A percentile compares a stretch with the other conserved stretches of the same genome.
These are phyloP conservation scores for Eremobia ochroleuca DNA, from an alignment of 2,888 invertebrate species.

Conservation along the genomic window DNA sequence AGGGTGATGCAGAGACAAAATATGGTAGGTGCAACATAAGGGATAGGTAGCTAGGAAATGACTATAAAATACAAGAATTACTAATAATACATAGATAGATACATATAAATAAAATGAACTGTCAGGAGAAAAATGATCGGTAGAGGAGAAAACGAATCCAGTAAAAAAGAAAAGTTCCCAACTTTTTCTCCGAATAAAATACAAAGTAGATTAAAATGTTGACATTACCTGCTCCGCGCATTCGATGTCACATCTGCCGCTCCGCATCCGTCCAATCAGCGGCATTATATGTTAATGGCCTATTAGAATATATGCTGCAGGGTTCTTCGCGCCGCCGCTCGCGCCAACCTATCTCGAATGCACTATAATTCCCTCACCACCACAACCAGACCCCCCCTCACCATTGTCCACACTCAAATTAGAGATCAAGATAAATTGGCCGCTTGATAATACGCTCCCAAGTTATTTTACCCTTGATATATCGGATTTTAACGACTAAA, in stretches of 20 bases:
- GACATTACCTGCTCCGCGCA: constrained; percentile 71
- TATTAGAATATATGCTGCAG: constrained; percentile 89
- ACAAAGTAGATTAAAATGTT: constrained; percentile 72
- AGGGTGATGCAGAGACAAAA: too few relatives aligned
- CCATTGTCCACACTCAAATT: constrained; percentile 34
- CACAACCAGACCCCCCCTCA: constrained; percentile 67
- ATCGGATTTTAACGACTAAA: constrained; percentile 60
- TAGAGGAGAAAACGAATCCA: too few relatives aligned
- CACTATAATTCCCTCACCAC: constrained; percentile 73
- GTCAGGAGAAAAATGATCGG: too few relatives aligned
- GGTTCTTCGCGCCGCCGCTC: constrained; percentile 83
- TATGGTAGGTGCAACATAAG: too few relatives aligned
- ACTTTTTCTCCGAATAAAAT: not conserved
- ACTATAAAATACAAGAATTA: too few relatives aligned
- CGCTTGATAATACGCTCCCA: constrained; percentile 69
- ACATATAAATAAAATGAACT: too few relatives aligned
- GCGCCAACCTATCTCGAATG: constrained; percentile 76
- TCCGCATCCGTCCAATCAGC: constrained; percentile 92
- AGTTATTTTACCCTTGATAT: constrained; percentile 37
- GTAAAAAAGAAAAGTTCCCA: too few relatives aligned
- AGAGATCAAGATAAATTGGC: constrained; percentile 74
- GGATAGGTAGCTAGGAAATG: too few relatives aligned
- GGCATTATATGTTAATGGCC: constrained; percentile 91
- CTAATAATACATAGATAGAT: too few relatives aligned
- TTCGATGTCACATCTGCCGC: constrained; percentile 86